These are phyloP conservation scores for Mus pahari DNA, from an alignment of 2,113 vertebrate genomes.

Conservation along the genomic window DNA sequence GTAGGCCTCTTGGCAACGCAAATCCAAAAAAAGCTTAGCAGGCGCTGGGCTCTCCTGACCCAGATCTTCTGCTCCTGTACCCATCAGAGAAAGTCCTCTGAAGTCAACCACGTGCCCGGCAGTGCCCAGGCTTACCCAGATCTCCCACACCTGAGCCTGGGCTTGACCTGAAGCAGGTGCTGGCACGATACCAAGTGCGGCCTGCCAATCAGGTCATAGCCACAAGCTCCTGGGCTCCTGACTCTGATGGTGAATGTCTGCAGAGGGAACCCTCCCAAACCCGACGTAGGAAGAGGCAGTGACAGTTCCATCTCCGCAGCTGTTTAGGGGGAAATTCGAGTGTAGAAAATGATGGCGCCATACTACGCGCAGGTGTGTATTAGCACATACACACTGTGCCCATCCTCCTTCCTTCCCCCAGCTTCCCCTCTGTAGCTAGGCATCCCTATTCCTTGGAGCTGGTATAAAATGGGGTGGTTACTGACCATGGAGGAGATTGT, in stretches of 20 bases:
- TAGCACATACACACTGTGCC: rapidly evolving
- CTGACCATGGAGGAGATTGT: background rate
- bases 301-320: no score
- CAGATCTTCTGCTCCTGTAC: background rate
- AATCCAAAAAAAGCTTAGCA: conserved; percentile 11
- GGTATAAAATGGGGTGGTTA: background rate
- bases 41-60: background rate
- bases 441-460: background rate
- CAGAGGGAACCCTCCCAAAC: background rate
- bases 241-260: background rate
- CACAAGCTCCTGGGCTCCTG: background rate
- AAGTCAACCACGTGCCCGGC: background rate
- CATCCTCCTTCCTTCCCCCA: background rate
- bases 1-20: background rate
- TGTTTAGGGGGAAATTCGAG: background rate
- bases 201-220: background rate
- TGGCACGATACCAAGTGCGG: background rate
- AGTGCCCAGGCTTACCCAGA: background rate
- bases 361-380: no score
- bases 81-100: background rate
- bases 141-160: background rate
- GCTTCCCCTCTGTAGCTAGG: background rate
- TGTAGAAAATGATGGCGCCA: background rate
- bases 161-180: background rate
- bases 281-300: background rate